Conservation (phyloP, 1,140 invertebrate species). For the Euglossa dilemma region DNA sequence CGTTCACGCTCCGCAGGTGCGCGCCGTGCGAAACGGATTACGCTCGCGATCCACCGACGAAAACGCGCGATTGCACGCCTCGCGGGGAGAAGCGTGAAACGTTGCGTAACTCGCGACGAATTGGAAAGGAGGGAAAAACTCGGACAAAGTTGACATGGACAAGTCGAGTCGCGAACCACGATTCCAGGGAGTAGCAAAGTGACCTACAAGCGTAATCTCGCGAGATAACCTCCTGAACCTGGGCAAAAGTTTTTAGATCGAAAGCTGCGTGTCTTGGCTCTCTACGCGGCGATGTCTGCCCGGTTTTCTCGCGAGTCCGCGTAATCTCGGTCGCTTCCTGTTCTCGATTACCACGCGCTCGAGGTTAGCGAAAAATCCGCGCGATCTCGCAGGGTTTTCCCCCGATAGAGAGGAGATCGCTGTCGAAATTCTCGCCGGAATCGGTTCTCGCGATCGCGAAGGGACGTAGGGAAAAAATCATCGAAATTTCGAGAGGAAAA, state of each 20-base stretch:
- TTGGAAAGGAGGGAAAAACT: slow-evolving; percentile 11
- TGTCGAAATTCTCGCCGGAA: slow-evolving; percentile 53
- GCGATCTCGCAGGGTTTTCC: not conserved
- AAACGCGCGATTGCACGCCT: slow-evolving; percentile 4
- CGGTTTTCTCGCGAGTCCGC: not conserved
- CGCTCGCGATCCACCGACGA: not conserved
- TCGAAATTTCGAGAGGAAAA: not conserved
- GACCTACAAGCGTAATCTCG: slow-evolving; percentile 58
- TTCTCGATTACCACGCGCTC: not conserved
- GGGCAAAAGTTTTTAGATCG: slow-evolving; percentile 45
- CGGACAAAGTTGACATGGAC: not conserved
- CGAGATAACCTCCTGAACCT: slow-evolving; percentile 59
- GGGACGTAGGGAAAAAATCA: not conserved
- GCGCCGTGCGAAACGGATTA: slow-evolving; percentile 26
- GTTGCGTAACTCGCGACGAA: slow-evolving; percentile 3
- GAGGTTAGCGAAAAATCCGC: not conserved
- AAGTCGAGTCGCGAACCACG: not conserved
- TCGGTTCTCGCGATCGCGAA: not conserved
- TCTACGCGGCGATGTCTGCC: not conserved
- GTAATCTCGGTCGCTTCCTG: not conserved
- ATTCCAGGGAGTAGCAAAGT: slow-evolving; percentile 28
- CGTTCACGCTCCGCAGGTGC: slow-evolving; percentile 37
- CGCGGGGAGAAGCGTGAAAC: not conserved
- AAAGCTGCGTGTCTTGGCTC: not conserved
- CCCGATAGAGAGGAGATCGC: slow-evolving; percentile 26